Base-by-base conservation (phyloP, 2,113 vertebrate genomes). In the Dicentrarchus labrax region DNA sequence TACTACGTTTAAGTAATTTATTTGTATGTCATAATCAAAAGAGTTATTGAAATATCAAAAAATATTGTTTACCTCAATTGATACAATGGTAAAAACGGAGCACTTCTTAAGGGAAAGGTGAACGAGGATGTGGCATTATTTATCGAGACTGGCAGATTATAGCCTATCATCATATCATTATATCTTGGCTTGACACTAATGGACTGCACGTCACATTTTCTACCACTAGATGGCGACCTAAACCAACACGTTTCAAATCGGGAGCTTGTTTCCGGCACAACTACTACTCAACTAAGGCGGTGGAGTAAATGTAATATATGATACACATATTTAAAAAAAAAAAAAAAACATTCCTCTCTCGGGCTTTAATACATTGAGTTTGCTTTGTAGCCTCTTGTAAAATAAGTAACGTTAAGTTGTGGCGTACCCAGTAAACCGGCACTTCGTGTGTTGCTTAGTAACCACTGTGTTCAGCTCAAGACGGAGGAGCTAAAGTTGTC, bases 221-320 rank as follows among this genome's bases (percentile, higher is more conserved):
- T 4, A 66, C 83, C 89, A 30, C 74, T 19, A 88, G 91, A 76
- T 89, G 88, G 85, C 17, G 38, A 56, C 39, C 4, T 68, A 22
- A 38, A 30, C 30, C 30, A 30, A 57, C 11, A 6, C 45, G 9
- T 72, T 67, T 48, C 21, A 64, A 21, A 45, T 0, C 11, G 5
- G 22, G 4, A 30, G 6, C 22, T 21, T 64, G 8, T 71, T 11
- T 60, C 39, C n/a, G 8, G 1, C 6, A n/a, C 17, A 48, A 30
- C 12, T 0, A 45, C 0, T 12, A 22, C 2, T 17, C 16, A 59
- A 47, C 5, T n/a, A 6, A 19, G 36, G 45, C 15, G 8, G 8
- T 24, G 0, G 12, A 15, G 39, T n/a, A 39, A 12, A 71, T 19
- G 9, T 30, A 24, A 65, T n/a, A n/a, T 5, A n/a, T 4, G 7